phyloP scores from a whole-genome alignment of 2,113 vertebrate species.

The Zosterops borbonicus region DNA sequence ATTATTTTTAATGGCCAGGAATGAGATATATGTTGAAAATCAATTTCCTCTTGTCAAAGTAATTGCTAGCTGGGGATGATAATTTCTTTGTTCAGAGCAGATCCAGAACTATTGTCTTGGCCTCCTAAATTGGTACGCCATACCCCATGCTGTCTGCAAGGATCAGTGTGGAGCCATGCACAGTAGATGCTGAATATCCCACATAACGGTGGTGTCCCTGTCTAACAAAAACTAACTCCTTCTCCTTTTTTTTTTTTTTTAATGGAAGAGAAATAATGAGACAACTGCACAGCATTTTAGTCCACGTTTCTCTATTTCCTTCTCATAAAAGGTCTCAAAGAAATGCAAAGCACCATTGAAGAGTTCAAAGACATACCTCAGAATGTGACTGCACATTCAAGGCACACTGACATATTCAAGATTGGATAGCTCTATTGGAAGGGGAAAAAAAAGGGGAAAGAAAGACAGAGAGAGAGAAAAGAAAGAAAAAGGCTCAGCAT shows the following conservation, averaged over 20 bases:
- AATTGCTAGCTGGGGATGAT: not conserved
- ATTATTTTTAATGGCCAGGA: not conserved
- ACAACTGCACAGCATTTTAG: conserved; percentile 14
- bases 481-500: not conserved
- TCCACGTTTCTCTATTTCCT: conserved; percentile 50
- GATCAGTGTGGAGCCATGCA: not conserved
- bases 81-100: conserved; percentile 6
- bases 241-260: not conserved
- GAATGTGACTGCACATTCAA: conserved; percentile 57
- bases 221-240: conserved; percentile 17
- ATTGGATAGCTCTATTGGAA: conserved; percentile 53
- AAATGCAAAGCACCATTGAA: conserved; percentile 63
- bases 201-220: not conserved
- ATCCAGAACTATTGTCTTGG: conserved; percentile 12
- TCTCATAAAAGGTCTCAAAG: conserved; percentile 58
- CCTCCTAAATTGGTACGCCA: not conserved
- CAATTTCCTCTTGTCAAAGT: conserved; percentile 21
- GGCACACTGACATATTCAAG: conserved; percentile 33
- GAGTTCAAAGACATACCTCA: conserved; percentile 58
- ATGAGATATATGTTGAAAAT: conserved; percentile 5
- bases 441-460: not conserved
- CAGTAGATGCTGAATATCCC: conserved; percentile 5
- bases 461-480: not conserved
- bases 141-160: conserved; percentile 9
- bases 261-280: conserved; percentile 43